These are phyloP conservation scores for Cyrtorhinus lividipennis DNA, from an alignment of 1,140 invertebrate genomes.

Conservation along the genomic window DNA sequence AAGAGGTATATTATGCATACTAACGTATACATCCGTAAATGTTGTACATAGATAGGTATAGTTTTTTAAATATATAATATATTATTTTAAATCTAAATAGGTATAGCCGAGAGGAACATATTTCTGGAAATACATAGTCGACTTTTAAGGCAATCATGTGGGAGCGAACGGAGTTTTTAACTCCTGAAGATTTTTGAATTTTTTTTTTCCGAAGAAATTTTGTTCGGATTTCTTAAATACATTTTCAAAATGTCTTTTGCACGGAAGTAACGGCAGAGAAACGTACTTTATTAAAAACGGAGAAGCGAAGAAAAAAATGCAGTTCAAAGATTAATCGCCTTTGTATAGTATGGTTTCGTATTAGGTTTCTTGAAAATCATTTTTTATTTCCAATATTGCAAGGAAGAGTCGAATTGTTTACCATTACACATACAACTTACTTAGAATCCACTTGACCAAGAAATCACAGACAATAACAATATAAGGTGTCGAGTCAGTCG, in stretches of 20 bases:
- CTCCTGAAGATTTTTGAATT: not conserved
- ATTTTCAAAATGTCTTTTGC: not conserved
- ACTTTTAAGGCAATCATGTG: slow-evolving; percentile 8
- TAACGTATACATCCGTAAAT: not conserved
- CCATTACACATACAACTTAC: slow-evolving; percentile 5
- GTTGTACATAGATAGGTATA: not conserved
- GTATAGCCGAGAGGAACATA: slow-evolving; percentile 7
- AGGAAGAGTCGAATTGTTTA: not conserved
- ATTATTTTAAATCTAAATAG: not conserved
- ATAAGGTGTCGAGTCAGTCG: too few relatives aligned
- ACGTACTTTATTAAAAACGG: too few relatives aligned
- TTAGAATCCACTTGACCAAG: not conserved
- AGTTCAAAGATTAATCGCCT: too few relatives aligned
- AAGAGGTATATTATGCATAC: not conserved
- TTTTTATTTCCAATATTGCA: too few relatives aligned
- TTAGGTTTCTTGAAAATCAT: too few relatives aligned
- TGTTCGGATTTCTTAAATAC: not conserved
- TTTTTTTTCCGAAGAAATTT: not conserved
- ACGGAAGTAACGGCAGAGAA: too few relatives aligned
- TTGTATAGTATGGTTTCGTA: too few relatives aligned
- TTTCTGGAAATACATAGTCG: slow-evolving; percentile 1
- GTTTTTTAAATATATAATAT: not conserved
- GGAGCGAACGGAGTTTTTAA: not conserved
- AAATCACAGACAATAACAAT: slow-evolving; percentile 9
- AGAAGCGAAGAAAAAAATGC: not conserved